These are phyloP conservation scores for Iguana delicatissima DNA, from an alignment of 2,797 vertebrate species.

Conservation along the genomic window DNA sequence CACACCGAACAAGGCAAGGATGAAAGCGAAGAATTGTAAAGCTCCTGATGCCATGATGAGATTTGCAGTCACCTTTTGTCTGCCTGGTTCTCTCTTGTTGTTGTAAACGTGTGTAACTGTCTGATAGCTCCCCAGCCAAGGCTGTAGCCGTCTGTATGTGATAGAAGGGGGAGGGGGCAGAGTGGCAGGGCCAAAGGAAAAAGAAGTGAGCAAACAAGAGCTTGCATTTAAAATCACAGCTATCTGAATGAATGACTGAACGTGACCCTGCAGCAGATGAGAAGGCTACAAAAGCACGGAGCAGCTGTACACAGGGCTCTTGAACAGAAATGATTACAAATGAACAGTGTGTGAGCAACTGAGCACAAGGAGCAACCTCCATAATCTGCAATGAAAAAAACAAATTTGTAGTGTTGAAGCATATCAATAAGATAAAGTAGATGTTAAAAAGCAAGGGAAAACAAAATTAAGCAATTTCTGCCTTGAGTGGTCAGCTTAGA, in stretches of 20 bases:
- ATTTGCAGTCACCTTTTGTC: conserved; percentile 64
- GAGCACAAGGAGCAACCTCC: conserved; percentile 46
- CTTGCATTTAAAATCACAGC: conserved; percentile 56
- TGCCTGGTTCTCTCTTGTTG: conserved; percentile 54
- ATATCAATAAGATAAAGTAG: not conserved
- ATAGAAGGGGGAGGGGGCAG: conserved; percentile 69
- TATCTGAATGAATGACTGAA: conserved; percentile 59
- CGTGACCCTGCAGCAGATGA: conserved; percentile 59
- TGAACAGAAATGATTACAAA: conserved; percentile 45
- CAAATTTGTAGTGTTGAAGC: not conserved
- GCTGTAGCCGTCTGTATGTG: conserved; percentile 76
- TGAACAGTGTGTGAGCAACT: conserved; percentile 39
- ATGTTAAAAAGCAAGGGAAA: not conserved
- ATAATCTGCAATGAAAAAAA: not conserved
- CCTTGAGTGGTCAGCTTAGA: not conserved
- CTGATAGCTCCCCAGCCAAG: conserved; percentile 78
- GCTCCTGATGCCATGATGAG: conserved; percentile 85
- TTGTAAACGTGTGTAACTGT: conserved; percentile 68
- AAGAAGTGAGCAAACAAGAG: conserved; percentile 65
- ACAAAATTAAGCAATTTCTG: not conserved
- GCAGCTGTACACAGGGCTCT: conserved; percentile 48
- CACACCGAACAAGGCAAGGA: conserved; percentile 86
- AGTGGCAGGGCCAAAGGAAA: conserved; percentile 55
- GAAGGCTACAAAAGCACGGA: conserved; percentile 45
- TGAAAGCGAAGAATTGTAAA: conserved; percentile 92